A percentile compares a stretch with the other conserved stretches of the same genome.
phyloP scores from a whole-genome alignment of 2,888 invertebrate species.

The Drosophila antonietae region DNA sequence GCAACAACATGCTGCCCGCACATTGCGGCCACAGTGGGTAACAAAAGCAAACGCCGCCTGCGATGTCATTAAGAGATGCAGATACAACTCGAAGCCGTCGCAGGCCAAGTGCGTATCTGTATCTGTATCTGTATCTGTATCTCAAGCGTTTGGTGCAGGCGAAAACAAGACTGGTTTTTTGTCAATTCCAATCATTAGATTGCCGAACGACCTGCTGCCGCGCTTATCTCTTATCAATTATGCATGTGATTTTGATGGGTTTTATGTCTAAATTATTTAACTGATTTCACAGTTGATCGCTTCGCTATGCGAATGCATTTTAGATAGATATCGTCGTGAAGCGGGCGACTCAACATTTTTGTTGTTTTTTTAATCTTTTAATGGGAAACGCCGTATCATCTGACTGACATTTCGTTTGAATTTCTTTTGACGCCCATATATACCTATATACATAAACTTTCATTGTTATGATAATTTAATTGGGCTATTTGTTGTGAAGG shows the following conservation, averaged over 20 bases:
- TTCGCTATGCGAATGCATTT: slow-evolving; percentile 41
- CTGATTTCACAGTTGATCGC: slow-evolving; percentile 51
- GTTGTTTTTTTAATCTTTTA: slow-evolving; percentile 42
- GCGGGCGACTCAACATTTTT: slow-evolving; percentile 18
- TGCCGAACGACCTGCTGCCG: slow-evolving; percentile 18
- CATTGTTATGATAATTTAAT: slow-evolving; percentile 35
- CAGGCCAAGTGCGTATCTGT: slow-evolving; percentile 5
- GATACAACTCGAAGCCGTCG: slow-evolving; percentile 35
- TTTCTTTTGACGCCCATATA: slow-evolving; percentile 1
- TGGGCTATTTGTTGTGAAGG: slow-evolving; percentile 5
- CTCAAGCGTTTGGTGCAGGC: slow-evolving; percentile 9
- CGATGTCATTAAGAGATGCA: slow-evolving; percentile 52
- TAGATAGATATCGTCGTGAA: slow-evolving; percentile 1
- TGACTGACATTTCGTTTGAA: not conserved
- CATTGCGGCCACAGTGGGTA: slow-evolving; percentile 46
- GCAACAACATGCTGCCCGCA: slow-evolving; percentile 62
- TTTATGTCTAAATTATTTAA: slow-evolving; percentile 59
- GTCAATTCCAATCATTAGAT: slow-evolving; percentile 8
- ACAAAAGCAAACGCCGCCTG: slow-evolving; percentile 51
- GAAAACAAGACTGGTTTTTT: slow-evolving; percentile 16
- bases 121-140: slow-evolving; percentile 18
- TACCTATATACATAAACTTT: not conserved
- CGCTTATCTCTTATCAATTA: slow-evolving; percentile 10
- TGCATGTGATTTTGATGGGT: slow-evolving; percentile 26
- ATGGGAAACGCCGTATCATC: slow-evolving; percentile 15